Conservation (phyloP, 2,888 invertebrate genomes). For the Molorchus minor region DNA sequence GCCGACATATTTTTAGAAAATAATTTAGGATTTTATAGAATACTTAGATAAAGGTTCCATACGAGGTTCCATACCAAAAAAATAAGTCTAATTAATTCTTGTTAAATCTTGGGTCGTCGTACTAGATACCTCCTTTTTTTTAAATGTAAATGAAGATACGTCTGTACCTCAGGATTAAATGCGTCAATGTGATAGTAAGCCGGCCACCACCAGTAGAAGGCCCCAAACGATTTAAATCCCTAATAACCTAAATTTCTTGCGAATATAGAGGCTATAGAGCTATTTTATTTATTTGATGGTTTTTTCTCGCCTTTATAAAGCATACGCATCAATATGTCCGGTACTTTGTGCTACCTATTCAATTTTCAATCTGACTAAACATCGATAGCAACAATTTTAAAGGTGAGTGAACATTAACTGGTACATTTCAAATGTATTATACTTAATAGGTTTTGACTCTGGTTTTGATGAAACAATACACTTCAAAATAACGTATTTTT, state of each 20-base stretch:
- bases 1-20: too few species aligned
- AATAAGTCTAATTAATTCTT: too few species aligned
- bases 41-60: too few species aligned
- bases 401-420: background rate
- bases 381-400: background rate
- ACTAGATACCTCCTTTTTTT: too few species aligned
- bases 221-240: slow-evolving; percentile 17
- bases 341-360: background rate
- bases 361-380: background rate
- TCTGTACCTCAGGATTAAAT: too few species aligned
- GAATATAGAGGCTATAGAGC: slow-evolving; percentile 6
- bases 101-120: too few species aligned
- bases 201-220: slow-evolving; percentile 24
- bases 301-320: background rate
- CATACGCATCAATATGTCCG: background rate
- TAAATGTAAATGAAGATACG: too few species aligned
- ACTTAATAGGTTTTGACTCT: too few species aligned
- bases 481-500: slow-evolving; percentile 3
- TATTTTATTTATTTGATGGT: background rate
- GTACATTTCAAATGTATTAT: background rate
- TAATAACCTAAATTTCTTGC: slow-evolving; percentile 20
- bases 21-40: too few species aligned
- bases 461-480: background rate
- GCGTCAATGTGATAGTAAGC: slow-evolving; percentile 25
- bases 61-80: too few species aligned